Evolutionary conservation across 2,797 vertebrate species (phyloP).

Genomic region (Eulemur coronatus): DNA sequence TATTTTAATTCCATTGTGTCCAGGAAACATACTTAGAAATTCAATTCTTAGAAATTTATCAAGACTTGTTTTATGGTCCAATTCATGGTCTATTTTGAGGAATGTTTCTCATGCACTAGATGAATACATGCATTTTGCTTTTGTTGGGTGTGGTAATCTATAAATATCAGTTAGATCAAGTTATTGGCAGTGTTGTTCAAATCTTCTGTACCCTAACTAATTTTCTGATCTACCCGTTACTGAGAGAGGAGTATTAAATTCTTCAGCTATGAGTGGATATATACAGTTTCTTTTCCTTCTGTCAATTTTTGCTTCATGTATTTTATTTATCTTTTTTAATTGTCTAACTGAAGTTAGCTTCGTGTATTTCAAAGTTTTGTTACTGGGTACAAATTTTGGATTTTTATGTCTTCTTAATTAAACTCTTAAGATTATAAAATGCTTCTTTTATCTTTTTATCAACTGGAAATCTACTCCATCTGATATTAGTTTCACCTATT

Average conservation of each 20-base stretch:
- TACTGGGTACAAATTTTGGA: neutral
- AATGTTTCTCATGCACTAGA: neutral
- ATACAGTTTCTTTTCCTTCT: neutral
- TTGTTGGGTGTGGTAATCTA: neutral
- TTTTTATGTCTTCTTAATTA: neutral
- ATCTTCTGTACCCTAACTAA: neutral
- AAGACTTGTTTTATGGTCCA: neutral
- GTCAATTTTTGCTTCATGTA: neutral
- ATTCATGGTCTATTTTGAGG: neutral
- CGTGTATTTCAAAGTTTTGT: neutral
- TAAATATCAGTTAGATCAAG: neutral
- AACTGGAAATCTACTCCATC: neutral
- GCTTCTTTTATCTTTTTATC: neutral
- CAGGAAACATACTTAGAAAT: conserved; percentile 4
- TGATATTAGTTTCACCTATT: neutral
- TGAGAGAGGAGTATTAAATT: neutral
- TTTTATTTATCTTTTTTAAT: neutral
- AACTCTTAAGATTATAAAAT: conserved; percentile 4
- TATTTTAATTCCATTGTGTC: neutral
- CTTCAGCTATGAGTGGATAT: neutral
- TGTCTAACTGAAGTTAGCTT: too few species aligned
- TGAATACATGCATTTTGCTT: neutral
- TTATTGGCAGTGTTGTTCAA: neutral
- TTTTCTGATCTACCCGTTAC: neutral
- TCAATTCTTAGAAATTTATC: neutral